Evolutionary conservation across 1,140 invertebrate species (phyloP), one percentile per base, ranked within the genome.

Genomic region (Listronotus oregonensis): DNA sequence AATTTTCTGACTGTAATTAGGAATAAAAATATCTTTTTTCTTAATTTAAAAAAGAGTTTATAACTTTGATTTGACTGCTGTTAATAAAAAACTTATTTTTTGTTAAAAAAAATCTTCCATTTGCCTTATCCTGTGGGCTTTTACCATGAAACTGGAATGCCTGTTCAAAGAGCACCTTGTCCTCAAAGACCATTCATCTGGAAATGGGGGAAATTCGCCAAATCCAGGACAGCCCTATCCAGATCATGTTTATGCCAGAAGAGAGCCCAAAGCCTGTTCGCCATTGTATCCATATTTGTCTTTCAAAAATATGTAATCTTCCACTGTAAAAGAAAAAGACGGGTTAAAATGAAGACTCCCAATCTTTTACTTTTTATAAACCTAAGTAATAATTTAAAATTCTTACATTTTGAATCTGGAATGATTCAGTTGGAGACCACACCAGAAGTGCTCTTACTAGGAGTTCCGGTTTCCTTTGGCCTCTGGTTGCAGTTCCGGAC

Each of bases 221-320:
- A 84, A 79, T 98, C 96, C 74, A 92, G 82, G 3, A 96, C 89
- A 5, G 96, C 96, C 72, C 92, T 86, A 68, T 95, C 93, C 40
- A 98, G 83, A 80, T 97, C 94, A 82, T 98, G 96, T 81, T 97
- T 96, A 75, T 98, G 96, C 96, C 96, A 98, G 80, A 96, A 98
- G 11, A 99, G 81, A 97, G 11, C 96, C 96, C 32, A 99, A 82
- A 21, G 96, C 96, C 82, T 99, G 96, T 84, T 98, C 96, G 39
- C 92, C 93, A 81, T 97, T 97, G 73, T 98, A 99, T 47, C 94
- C 95, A 86, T 96, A 97, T 79, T 97, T 98, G 77, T 98, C 95
- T 82, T 97, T 97, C 69, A 96, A 86, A 71, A 88, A 86, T 67
- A 97, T 93, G 76, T 97, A 98, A 76, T 97, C 92, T 82, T 98